Percentiles rank a stretch among this genome's conserved stretches.
Evolutionary conservation across 2,113 vertebrate species (phyloP).

Genomic region (Apteryx owenii): DNA sequence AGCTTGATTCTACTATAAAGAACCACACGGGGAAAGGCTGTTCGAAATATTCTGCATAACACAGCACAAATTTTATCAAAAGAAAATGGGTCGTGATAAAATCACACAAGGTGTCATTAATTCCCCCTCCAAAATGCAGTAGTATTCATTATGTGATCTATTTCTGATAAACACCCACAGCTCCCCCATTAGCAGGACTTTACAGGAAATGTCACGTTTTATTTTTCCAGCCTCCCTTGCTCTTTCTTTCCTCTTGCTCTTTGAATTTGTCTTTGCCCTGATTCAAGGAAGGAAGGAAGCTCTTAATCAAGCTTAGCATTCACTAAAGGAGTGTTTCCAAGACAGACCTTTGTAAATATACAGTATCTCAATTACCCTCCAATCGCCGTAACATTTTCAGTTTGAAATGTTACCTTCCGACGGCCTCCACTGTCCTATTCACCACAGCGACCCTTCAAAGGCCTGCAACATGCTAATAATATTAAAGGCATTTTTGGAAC

Average conservation of each 20-base stretch:
- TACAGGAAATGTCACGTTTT: background rate
- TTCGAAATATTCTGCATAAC: background rate
- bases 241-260: background rate
- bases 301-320: background rate
- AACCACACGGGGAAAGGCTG: rapidly evolving
- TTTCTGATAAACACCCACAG: background rate
- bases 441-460: background rate
- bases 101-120: background rate
- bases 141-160: background rate
- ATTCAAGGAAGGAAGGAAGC: background rate
- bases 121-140: background rate
- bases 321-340: background rate
- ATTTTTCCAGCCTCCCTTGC: background rate
- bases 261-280: background rate
- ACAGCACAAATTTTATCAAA: background rate
- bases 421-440: background rate
- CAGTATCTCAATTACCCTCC: background rate
- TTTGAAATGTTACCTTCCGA: conserved; percentile 31
- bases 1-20: background rate
- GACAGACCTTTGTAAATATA: background rate
- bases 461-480: background rate
- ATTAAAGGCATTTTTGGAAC: background rate
- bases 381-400: background rate
- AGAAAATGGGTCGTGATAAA: background rate
- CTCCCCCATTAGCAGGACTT: background rate